Percentiles rank a stretch among this genome's conserved stretches.
Conservation (phyloP, 2,888 invertebrate species). For the Dynastes grantii region DNA sequence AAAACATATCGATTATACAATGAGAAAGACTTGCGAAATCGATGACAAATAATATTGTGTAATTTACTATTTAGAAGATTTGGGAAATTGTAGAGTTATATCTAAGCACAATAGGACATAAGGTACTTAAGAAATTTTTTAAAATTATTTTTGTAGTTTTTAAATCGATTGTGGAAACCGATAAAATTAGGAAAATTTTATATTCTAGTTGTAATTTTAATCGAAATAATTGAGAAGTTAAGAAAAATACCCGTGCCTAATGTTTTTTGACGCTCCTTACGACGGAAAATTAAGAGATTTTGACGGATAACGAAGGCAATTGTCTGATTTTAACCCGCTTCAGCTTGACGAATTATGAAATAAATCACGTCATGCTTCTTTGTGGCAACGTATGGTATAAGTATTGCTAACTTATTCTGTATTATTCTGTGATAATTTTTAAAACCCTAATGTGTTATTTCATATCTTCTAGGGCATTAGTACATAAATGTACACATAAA, state of each 20-base stretch:
- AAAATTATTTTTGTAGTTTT: slow-evolving; percentile 21
- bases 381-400: neutral
- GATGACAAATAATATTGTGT: slow-evolving; percentile 45
- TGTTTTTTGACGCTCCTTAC: neutral
- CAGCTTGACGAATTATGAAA: neutral
- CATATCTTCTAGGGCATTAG: slow-evolving; percentile 9
- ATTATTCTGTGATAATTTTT: slow-evolving; percentile 45
- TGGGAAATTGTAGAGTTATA: slow-evolving; percentile 1
- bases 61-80: slow-evolving; percentile 27
- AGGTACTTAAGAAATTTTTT: slow-evolving; percentile 17
- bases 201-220: slow-evolving; percentile 7
- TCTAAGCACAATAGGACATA: neutral
- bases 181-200: slow-evolving; percentile 10
- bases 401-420: slow-evolving; percentile 31
- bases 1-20: slow-evolving; percentile 50
- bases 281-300: too few relatives aligned
- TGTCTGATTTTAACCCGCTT: neutral
- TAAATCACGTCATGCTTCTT: too few relatives aligned
- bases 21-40: slow-evolving; percentile 43
- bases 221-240: neutral
- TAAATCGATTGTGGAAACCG: neutral
- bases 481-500: neutral
- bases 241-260: slow-evolving; percentile 2
- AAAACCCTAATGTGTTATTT: slow-evolving; percentile 29
- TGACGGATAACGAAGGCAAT: too few relatives aligned